phyloP scores from a whole-genome alignment of 2,888 invertebrate genomes.

The Lordiphosa fenestrarum region DNA sequence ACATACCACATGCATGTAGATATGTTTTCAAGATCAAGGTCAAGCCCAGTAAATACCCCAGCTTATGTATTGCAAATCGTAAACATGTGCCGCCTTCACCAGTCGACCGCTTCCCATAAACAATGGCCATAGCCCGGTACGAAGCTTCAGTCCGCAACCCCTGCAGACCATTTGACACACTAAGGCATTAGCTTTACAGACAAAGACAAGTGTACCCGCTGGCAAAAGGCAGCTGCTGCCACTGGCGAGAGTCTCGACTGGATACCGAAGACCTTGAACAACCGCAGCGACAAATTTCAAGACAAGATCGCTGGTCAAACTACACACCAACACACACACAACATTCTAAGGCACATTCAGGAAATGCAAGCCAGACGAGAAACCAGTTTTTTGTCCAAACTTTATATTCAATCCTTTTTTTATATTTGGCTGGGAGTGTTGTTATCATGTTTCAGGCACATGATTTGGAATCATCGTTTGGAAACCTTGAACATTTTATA shows the following conservation, averaged over 20 bases:
- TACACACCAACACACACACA: conserved; percentile 3
- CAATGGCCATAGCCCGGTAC: conserved; percentile 15
- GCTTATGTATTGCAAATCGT: conserved; percentile 35
- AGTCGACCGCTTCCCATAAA: conserved; percentile 33
- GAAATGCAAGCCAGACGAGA: conserved; percentile 60
- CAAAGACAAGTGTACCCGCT: conserved; percentile 70
- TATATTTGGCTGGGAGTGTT: conserved; percentile 9
- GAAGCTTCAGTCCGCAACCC: conserved; percentile 43
- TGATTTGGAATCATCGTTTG: conserved; percentile 57
- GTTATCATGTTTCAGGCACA: conserved; percentile 73
- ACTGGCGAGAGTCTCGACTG: conserved; percentile 5
- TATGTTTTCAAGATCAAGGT: conserved; percentile 77
- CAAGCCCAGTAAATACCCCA: conserved; percentile 47
- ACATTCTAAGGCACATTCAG: conserved; percentile 67
- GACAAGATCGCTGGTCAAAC: conserved; percentile 43
- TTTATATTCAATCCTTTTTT: conserved; percentile 31
- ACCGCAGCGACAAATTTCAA: conserved; percentile 66
- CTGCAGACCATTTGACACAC: conserved; percentile 67
- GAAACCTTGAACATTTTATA: conserved; percentile 19
- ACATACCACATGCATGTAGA: conserved; percentile 4
- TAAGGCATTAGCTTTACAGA: conserved; percentile 27
- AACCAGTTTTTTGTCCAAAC: conserved; percentile 45
- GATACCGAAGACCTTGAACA: conserved; percentile 56
- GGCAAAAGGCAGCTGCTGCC: conserved; percentile 51
- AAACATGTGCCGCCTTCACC: conserved; percentile 56